A percentile compares a stretch with the other conserved stretches of the same genome.
phyloP scores from a whole-genome alignment of 37 sponge, comb jelly and placozoan species.

The Dysidea cf. avara region DNA sequence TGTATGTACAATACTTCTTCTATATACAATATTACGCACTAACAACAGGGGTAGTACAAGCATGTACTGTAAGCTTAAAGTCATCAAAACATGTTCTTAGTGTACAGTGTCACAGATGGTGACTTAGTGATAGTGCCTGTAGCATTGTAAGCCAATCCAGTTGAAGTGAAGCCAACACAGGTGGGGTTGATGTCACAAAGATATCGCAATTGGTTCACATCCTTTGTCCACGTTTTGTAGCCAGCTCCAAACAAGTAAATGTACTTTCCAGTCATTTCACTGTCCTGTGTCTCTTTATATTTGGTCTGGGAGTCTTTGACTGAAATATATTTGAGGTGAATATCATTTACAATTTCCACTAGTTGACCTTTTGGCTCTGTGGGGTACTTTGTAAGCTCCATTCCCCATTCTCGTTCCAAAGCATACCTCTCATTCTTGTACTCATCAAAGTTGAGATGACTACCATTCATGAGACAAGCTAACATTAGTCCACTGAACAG shows the following conservation, averaged over 20 bases:
- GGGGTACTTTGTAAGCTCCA: conserved; percentile 29
- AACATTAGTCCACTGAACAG: conserved; percentile 22
- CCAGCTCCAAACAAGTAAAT: not conserved
- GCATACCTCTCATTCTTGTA: conserved; percentile 2
- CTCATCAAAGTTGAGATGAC: conserved; percentile 4
- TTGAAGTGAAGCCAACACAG: conserved; percentile 57
- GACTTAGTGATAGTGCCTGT: not conserved
- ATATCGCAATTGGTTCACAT: conserved; percentile 28
- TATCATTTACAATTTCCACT: conserved; percentile 13
- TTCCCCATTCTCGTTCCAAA: conserved; percentile 7
- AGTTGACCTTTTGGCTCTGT: conserved; percentile 39
- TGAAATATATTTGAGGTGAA: conserved; percentile 30
- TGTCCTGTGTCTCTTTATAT: conserved; percentile 7
- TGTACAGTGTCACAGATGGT: too few relatives aligned
- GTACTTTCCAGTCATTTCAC: conserved; percentile 13
- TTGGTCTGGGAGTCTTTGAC: not conserved
- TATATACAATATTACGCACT: too few relatives aligned
- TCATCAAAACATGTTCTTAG: too few relatives aligned
- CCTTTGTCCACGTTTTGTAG: conserved; percentile 16
- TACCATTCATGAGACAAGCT: not conserved
- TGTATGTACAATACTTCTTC: too few relatives aligned
- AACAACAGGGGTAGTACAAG: too few relatives aligned
- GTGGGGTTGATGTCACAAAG: conserved; percentile 46
- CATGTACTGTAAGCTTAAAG: too few relatives aligned
- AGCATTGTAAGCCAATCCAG: conserved; percentile 18